phyloP scores from a whole-genome alignment of 2,113 vertebrate genomes.

The Serilophus lunatus region DNA sequence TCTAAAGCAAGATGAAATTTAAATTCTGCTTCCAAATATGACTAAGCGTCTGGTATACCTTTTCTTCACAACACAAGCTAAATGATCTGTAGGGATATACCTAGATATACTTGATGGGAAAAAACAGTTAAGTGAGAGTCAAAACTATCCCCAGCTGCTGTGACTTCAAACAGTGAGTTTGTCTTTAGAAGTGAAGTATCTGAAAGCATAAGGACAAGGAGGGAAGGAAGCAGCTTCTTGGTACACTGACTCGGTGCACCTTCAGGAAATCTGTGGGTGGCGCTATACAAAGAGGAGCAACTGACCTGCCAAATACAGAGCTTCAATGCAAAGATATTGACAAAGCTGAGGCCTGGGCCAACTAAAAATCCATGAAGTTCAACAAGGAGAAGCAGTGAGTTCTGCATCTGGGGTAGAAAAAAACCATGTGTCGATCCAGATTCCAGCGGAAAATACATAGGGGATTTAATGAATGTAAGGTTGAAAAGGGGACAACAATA shows the following conservation, averaged over 20 bases:
- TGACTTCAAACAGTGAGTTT: not conserved
- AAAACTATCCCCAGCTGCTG: not conserved
- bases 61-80: not conserved
- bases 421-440: not conserved
- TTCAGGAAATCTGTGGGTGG: not conserved
- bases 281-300: not conserved
- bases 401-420: not conserved
- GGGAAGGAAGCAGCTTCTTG: not conserved
- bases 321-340: not conserved
- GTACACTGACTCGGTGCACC: too few relatives aligned
- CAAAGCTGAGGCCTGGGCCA: not conserved
- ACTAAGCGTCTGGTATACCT: not conserved
- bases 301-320: not conserved
- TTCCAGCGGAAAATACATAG: fast-evolving
- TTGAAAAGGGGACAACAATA: not conserved
- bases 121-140: not conserved
- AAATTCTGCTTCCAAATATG: not conserved
- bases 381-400: not conserved
- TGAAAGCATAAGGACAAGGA: not conserved
- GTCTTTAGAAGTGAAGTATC: not conserved
- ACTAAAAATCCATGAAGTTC: not conserved
- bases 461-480: not conserved
- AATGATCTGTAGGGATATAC: not conserved
- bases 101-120: too few relatives aligned
- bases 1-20: not conserved